A percentile compares a stretch with the other conserved stretches of the same genome.
Conservation (phyloP, 2,888 invertebrate genomes). For the Drosophila borborema region DNA sequence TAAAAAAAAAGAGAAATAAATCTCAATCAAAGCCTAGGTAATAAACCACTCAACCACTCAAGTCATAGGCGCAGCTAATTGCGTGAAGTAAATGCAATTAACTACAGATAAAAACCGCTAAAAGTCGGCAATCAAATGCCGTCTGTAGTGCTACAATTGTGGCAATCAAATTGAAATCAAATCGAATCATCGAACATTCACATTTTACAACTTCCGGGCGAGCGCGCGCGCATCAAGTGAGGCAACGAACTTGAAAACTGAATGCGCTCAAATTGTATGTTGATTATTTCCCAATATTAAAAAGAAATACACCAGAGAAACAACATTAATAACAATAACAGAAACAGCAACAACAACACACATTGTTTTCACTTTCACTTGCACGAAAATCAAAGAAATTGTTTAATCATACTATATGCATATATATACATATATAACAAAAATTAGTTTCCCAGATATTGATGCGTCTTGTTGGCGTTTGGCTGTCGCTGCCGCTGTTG, state of each 20-base stretch:
- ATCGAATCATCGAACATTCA: slow-evolving; percentile 39
- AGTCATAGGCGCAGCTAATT: neutral
- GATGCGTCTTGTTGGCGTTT: slow-evolving; percentile 31
- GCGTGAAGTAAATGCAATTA: neutral
- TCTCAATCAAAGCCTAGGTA: neutral
- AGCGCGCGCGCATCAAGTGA: slow-evolving; percentile 27
- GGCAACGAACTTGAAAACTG: slow-evolving; percentile 63
- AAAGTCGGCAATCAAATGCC: slow-evolving; percentile 28
- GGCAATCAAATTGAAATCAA: slow-evolving; percentile 40
- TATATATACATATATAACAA: slow-evolving; percentile 24
- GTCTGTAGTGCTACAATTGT: slow-evolving; percentile 17
- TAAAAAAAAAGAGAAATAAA: neutral
- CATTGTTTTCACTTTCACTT: slow-evolving; percentile 62
- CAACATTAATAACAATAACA: neutral
- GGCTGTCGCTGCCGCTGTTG: slow-evolving; percentile 15
- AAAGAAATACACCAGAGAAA: neutral
- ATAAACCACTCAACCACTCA: neutral
- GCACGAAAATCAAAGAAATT: slow-evolving; percentile 48
- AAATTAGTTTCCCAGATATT: slow-evolving; percentile 42
- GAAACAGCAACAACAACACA: neutral
- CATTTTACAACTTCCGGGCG: slow-evolving; percentile 59
- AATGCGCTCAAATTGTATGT: slow-evolving; percentile 42
- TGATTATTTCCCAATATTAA: slow-evolving; percentile 38
- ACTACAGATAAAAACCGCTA: neutral
- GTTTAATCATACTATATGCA: slow-evolving; percentile 44